Base-by-base conservation (phyloP, 2,888 invertebrate genomes). In the Vandiemenella viatica region DNA sequence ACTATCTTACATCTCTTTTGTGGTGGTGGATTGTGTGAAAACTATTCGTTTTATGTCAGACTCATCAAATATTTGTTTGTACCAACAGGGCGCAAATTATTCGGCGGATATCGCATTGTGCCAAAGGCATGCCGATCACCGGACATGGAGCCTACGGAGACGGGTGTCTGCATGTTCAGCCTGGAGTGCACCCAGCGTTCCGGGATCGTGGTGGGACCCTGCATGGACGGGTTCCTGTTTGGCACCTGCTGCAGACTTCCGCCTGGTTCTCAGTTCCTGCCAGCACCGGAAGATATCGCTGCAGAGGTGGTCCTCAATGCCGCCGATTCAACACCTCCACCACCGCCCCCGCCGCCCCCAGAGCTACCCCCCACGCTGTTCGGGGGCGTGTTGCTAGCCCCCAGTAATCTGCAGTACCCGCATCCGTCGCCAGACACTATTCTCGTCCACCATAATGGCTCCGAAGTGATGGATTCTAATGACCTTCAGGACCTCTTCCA, bases 131-230 rank as follows among this genome's bases (percentile, higher is more conserved):
- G 89, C 67, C 42, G 54, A 52, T n/a, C n/a, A n/a, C n/a, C n/a
- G n/a, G n/a, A n/a, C 18, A 55, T 55, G 40, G 51, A 72, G 4
- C 70, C 73, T 57, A 82, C 83, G 57, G 81, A 83, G 1, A 80
- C 80, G 37, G 84, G 83, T 37, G 80, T 88, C 60, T 91, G 91
- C 67, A 91, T 91, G 91, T 92, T 91, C 71, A 90, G 91, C 67
- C 87, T 88, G 61, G 89, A 91, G 63, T 91, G 91, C 62, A 72
- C 74, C 1, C 80, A 81, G 57, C 71, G 85, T 53, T 78, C 77
- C 0, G 91, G 91, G 0, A 79, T 83, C 62, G 83, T 89, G 56
- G 85, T 91, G 0, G 89, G 90, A 0, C 83, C 90, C 1, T 92
- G 91, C 61, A 87, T 90, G 82, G 90, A 91, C 60, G 88, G 91